A percentile compares a stretch with the other conserved stretches of the same genome.
Conservation (phyloP, 2,888 invertebrate genomes). For the Lepidocyrtoides sp. region DNA sequence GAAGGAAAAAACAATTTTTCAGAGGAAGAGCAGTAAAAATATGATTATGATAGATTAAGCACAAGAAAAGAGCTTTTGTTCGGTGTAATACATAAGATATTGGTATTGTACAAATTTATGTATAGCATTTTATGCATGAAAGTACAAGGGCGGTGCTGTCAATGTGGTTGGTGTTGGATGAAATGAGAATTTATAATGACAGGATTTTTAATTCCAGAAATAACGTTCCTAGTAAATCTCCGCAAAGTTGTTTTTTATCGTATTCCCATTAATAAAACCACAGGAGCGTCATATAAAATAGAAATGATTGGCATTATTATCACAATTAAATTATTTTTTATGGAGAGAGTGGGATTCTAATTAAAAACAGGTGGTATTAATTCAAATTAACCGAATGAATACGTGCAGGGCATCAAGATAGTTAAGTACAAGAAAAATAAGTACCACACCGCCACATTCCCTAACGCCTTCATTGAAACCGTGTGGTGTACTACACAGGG, state of each 20-base stretch:
- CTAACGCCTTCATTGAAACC: background rate
- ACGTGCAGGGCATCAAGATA: background rate
- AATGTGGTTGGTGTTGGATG: background rate
- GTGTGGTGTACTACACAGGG: background rate
- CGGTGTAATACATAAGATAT: slow-evolving; percentile 21
- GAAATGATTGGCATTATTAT: background rate
- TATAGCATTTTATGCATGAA: too few relatives aligned
- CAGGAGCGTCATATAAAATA: slow-evolving; percentile 8
- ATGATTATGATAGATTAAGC: slow-evolving; percentile 59
- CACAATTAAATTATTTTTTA: background rate
- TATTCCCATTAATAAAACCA: background rate
- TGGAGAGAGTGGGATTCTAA: background rate
- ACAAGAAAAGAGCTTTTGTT: slow-evolving; percentile 47
- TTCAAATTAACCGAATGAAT: background rate
- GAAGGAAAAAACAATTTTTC: slow-evolving; percentile 26
- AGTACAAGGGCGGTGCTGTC: slow-evolving; percentile 10
- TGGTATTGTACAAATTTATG: slow-evolving; percentile 6
- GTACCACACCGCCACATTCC: background rate
- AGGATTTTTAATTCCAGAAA: slow-evolving; percentile 43
- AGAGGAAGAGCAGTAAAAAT: slow-evolving; percentile 54
- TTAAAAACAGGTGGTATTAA: background rate
- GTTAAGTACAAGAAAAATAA: background rate
- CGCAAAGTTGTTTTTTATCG: background rate
- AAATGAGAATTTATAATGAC: slow-evolving; percentile 10
- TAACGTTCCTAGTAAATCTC: background rate